phyloP scores from a whole-genome alignment of 2,888 invertebrate species.

The Leucophenga maculata region DNA sequence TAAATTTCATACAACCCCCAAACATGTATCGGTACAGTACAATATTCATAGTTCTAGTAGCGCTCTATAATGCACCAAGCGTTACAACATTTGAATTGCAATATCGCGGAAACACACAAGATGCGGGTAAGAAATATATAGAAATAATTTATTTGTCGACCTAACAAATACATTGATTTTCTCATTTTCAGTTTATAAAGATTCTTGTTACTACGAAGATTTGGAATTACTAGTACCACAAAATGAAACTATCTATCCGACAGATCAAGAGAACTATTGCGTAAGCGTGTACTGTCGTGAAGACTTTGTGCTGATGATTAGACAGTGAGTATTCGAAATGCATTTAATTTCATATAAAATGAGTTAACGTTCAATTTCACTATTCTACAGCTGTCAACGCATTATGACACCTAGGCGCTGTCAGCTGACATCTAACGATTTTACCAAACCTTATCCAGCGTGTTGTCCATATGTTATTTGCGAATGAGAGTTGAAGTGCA shows the following conservation, averaged over 20 bases:
- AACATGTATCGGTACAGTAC: neutral
- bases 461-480: slow-evolving; percentile 50
- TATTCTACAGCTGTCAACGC: slow-evolving; percentile 51
- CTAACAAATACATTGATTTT: neutral
- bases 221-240: slow-evolving; percentile 50
- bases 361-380: neutral
- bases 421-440: slow-evolving; percentile 45
- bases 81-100: slow-evolving; percentile 41
- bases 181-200: slow-evolving; percentile 36
- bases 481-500: neutral
- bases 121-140: slow-evolving; percentile 46
- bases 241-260: slow-evolving; percentile 49
- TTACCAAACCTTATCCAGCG: slow-evolving; percentile 50
- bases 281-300: slow-evolving; percentile 53
- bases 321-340: slow-evolving; percentile 51
- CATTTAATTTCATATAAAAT: neutral
- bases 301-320: slow-evolving; percentile 60
- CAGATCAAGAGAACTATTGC: slow-evolving; percentile 46
- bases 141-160: neutral
- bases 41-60: slow-evolving; percentile 8
- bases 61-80: neutral
- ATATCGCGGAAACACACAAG: slow-evolving; percentile 55
- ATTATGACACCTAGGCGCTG: slow-evolving; percentile 43
- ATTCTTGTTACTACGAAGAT: slow-evolving; percentile 57
- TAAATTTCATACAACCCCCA: slow-evolving; percentile 8